Conservation (phyloP, 2,797 vertebrate genomes). For the Limosa lapponica region DNA sequence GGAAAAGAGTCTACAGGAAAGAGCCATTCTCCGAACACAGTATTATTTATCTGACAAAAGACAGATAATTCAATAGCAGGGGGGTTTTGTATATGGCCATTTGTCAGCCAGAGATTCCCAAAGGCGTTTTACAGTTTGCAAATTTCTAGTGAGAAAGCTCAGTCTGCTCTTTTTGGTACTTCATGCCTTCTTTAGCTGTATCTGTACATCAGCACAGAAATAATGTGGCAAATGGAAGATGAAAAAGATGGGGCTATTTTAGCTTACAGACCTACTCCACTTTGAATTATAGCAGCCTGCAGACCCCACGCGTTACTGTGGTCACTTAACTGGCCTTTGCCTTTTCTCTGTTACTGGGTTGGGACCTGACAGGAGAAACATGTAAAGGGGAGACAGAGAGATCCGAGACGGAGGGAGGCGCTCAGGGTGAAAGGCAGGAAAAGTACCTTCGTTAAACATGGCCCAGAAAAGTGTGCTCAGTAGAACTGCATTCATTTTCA, state of each 20-base stretch:
- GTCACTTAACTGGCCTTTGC: not conserved
- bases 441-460: not conserved
- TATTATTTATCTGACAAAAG: not conserved
- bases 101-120: not conserved
- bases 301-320: not conserved
- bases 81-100: not conserved
- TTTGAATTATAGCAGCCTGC: not conserved
- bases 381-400: not conserved
- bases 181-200: not conserved
- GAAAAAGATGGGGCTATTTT: not conserved
- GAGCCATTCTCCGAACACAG: not conserved
- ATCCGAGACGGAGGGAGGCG: accelerated
- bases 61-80: not conserved
- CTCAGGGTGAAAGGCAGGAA: not conserved
- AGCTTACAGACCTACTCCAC: not conserved
- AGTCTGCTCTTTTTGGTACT: not conserved
- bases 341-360: not conserved
- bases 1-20: not conserved
- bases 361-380: not conserved
- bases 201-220: not conserved
- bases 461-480: not conserved
- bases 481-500: not conserved
- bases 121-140: not conserved
- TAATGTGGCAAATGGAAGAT: not conserved
- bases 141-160: not conserved